These are phyloP conservation scores for Aurelia coerulea DNA, from an alignment of 30 jellyfish, hydroid and myxozoan species.

Conservation along the genomic window DNA sequence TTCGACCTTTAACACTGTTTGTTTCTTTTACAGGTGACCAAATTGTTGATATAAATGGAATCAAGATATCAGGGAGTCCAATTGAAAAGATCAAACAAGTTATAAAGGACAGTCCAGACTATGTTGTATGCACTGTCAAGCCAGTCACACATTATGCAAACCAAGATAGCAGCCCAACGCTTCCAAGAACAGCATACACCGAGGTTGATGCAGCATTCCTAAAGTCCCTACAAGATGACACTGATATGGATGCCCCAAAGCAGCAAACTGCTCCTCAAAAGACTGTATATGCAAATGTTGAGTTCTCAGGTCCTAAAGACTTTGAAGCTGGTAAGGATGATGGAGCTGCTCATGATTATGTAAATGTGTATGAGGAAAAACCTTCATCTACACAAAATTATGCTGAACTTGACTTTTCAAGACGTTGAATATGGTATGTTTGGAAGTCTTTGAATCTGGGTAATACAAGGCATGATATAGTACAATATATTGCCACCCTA, in stretches of 20 bases:
- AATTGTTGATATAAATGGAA: slow-evolving; percentile 83
- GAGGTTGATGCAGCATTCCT: slow-evolving; percentile 83
- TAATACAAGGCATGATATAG: too few relatives aligned
- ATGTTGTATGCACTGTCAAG: slow-evolving; percentile 91
- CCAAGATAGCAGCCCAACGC: slow-evolving; percentile 79
- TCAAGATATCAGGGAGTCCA: slow-evolving; percentile 81
- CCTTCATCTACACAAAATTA: slow-evolving; percentile 54
- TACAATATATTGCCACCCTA: too few relatives aligned
- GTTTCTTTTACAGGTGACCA: slow-evolving; percentile 77
- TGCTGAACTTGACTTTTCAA: slow-evolving; percentile 85
- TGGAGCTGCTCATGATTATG: slow-evolving; percentile 24
- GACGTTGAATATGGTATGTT: background rate
- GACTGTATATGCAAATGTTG: slow-evolving; percentile 38
- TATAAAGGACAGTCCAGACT: slow-evolving; percentile 85
- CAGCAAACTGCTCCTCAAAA: slow-evolving; percentile 15
- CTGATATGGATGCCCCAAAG: slow-evolving; percentile 13
- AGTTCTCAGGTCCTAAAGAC: background rate
- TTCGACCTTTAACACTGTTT: background rate
- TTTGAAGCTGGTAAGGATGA: background rate
- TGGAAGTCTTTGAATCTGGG: background rate
- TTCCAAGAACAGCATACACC: slow-evolving; percentile 79
- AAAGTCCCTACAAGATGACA: slow-evolving; percentile 29
- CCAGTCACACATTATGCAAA: slow-evolving; percentile 92
- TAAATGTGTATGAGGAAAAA: slow-evolving; percentile 40
- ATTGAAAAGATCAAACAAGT: slow-evolving; percentile 86